A percentile compares a stretch with the other conserved stretches of the same genome.
These are phyloP conservation scores for Anadara kagoshimensis DNA, from an alignment of 1,140 invertebrate genomes.

Conservation along the genomic window DNA sequence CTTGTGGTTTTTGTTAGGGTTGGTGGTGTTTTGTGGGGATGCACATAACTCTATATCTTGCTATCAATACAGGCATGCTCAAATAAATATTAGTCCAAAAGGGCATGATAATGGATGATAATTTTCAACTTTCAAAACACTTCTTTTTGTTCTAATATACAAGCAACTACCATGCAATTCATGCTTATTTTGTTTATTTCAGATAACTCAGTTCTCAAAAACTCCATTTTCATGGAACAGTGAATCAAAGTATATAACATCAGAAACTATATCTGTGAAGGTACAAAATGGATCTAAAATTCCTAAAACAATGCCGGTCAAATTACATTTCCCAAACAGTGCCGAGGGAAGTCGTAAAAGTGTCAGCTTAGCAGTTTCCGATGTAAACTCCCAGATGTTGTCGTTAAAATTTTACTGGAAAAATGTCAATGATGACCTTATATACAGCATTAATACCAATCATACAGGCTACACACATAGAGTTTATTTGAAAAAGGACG, in stretches of 20 bases:
- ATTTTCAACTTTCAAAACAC: too few species aligned
- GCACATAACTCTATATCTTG: too few species aligned
- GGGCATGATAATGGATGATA: too few species aligned
- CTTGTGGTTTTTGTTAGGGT: too few species aligned
- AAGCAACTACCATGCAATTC: too few species aligned
- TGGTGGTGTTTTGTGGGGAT: too few species aligned
- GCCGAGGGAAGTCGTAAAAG: neutral
- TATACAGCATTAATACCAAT: neutral
- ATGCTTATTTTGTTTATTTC: neutral
- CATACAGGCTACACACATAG: neutral
- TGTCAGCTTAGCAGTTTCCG: neutral
- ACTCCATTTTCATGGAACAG: constrained; percentile 17
- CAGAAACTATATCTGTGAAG: constrained; percentile 5
- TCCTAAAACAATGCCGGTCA: neutral
- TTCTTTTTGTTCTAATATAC: too few species aligned
- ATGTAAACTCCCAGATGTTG: neutral
- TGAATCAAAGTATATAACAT: constrained; percentile 17
- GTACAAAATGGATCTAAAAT: neutral
- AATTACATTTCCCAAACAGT: neutral
- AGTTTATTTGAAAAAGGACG: constrained; percentile 2
- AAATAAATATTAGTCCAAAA: too few species aligned
- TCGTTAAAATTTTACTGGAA: constrained; percentile 14
- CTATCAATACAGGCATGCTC: too few species aligned
- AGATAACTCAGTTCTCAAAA: constrained; percentile 5
- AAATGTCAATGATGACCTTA: neutral